Conservation (phyloP, 2,797 vertebrate species). For the Crax fasciolata region DNA sequence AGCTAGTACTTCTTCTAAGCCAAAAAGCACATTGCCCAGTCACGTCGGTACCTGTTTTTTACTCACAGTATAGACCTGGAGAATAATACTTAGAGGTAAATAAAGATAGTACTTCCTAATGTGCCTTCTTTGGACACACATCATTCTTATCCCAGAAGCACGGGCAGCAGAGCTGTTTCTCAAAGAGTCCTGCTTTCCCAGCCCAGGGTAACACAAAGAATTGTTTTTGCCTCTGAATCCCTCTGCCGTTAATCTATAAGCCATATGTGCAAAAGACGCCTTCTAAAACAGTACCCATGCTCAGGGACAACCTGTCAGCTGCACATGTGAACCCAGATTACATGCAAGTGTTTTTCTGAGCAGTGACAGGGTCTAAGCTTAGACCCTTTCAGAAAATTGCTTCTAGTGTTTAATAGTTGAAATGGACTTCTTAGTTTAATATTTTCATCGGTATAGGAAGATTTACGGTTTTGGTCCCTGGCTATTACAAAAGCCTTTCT, state of each 20-base stretch:
- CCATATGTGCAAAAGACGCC: neutral
- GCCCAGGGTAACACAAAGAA: neutral
- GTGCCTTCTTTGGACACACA: neutral
- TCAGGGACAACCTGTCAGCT: neutral
- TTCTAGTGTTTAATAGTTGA: neutral
- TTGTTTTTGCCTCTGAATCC: neutral
- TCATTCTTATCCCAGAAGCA: neutral
- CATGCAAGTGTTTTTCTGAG: neutral
- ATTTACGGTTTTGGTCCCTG: constrained; percentile 14
- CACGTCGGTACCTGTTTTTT: neutral
- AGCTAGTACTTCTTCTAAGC: neutral
- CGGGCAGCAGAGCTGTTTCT: neutral
- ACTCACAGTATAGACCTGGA: neutral
- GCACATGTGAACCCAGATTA: neutral
- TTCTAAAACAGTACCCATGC: neutral
- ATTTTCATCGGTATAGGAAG: constrained; percentile 34
- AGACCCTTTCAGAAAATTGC: neutral
- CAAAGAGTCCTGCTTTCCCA: neutral
- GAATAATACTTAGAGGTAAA: neutral
- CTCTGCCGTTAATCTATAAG: neutral
- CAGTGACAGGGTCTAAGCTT: neutral
- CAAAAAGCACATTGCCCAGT: neutral
- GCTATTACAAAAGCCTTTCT: constrained; percentile 66
- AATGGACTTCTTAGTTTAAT: constrained; percentile 8
- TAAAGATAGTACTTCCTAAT: neutral